phyloP scores from a whole-genome alignment of 1,140 invertebrate genomes.

The Euura lappo region DNA sequence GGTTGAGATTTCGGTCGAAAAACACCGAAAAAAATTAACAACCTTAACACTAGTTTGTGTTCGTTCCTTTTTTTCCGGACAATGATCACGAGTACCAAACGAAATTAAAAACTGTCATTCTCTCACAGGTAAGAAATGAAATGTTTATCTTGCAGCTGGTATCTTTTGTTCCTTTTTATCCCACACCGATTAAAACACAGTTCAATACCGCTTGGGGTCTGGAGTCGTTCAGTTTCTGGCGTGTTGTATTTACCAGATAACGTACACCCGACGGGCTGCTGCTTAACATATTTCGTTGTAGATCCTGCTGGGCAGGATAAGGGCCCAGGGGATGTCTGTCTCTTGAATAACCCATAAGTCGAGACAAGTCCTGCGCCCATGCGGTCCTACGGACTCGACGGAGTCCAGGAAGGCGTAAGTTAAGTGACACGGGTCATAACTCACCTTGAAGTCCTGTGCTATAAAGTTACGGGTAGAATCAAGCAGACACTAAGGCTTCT shows the following conservation, averaged over 20 bases:
- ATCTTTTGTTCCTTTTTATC: neutral
- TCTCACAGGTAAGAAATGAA: neutral
- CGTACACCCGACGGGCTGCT: slow-evolving; percentile 23
- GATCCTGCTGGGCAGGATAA: neutral
- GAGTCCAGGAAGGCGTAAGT: slow-evolving; percentile 44
- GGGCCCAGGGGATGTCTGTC: neutral
- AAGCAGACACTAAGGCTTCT: neutral
- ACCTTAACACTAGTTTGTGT: no score
- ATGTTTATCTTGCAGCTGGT: neutral
- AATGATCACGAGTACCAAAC: no score
- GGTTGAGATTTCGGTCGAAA: no score
- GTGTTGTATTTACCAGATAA: slow-evolving; percentile 5
- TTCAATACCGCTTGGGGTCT: neutral
- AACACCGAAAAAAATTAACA: no score
- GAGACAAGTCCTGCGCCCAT: slow-evolving; percentile 28
- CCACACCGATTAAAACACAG: neutral
- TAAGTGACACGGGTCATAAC: slow-evolving; percentile 40
- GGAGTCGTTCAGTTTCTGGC: neutral
- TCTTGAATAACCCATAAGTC: slow-evolving; percentile 50
- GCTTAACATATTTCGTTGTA: slow-evolving; percentile 44
- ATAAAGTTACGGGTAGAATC: slow-evolving; percentile 1
- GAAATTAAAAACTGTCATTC: no score
- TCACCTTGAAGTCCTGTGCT: slow-evolving; percentile 23
- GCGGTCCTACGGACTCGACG: neutral
- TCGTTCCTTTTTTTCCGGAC: no score